Base-by-base conservation (phyloP, 2,797 vertebrate genomes). In the Emys orbicularis region DNA sequence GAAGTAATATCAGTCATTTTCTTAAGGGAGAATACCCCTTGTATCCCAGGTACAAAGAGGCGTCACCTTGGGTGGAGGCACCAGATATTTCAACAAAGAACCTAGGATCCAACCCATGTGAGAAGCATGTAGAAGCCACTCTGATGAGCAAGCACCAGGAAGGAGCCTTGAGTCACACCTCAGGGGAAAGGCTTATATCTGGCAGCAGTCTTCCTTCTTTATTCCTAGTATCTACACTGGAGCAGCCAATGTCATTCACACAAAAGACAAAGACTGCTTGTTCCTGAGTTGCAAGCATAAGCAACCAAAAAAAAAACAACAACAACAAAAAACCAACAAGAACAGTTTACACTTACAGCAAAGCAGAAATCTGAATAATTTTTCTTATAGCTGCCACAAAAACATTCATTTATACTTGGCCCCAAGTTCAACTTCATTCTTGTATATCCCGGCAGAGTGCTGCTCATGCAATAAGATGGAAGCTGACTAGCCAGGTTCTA, bases 181-280 rank as follows among this genome's bases (percentile, higher is more conserved):
- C n/a, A 41, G 34, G n/a, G 10, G 65, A 77, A 0, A 86, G 93
- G 93, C 95, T 95, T 34, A 29, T 72, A 76, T 79, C 74, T 88
- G 91, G 74, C 82, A 95, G 89, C 92, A 93, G 61, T 79, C 79
- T 56, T 59, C 86, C 59, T 59, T 54, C 83, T 18, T 53, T 3
- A 16, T 31, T 54, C 89, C 61, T 90, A 12, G 5, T 5, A 0
- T 86, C 93, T 84, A 49, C 47, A 81, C 88, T 72, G 65, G 79
- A 86, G 84, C 84, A 84, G 8, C 47, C 88, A 72, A 50, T 29
- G 85, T 76, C 93, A 92, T 37, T 31, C 49, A 95, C 49, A 9
- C 84, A 87, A 92, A 91, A 96, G 77, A 79, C 86, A 91, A 89
- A 88, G 79, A 90, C 50, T 84, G 16, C 87, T 89, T 53, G 88